Percentiles rank a stretch among this genome's conserved stretches.
Evolutionary conservation across 2,113 vertebrate species (phyloP).

Genomic region (Lamprologus speciosus): DNA sequence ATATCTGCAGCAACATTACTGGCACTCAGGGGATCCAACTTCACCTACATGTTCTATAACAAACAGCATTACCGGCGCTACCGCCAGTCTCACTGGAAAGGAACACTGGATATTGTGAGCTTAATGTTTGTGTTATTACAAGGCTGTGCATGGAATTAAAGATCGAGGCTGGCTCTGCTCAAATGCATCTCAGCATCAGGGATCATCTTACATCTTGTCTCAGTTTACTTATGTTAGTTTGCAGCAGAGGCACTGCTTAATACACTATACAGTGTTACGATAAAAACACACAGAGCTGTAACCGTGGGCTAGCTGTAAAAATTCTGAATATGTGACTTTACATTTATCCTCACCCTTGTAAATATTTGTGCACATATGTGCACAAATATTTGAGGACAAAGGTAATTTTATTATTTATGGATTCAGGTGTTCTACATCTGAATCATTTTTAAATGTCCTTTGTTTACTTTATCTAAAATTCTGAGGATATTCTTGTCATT

Average conservation of each 20-base stretch:
- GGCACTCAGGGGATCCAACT: neutral
- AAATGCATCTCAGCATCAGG: neutral
- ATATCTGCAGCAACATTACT: neutral
- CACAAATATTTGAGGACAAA: neutral
- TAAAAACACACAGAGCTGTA: neutral
- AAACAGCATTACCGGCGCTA: neutral
- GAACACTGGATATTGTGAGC: neutral
- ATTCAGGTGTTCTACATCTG: neutral
- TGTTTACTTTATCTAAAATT: neutral
- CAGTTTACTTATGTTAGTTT: neutral
- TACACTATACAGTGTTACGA: neutral
- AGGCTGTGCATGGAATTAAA: neutral
- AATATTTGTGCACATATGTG: neutral
- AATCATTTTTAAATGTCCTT: neutral
- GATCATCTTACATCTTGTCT: neutral
- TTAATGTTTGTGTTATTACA: neutral
- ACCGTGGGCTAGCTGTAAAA: neutral
- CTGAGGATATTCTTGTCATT: neutral
- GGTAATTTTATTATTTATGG: neutral
- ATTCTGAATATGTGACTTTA: neutral
- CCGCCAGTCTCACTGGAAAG: neutral
- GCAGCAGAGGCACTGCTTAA: neutral
- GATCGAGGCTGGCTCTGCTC: neutral
- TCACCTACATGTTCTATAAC: slow-evolving; percentile 21
- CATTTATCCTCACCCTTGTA: neutral